These are phyloP conservation scores for Limnodromus scolopaceus DNA, from an alignment of 2,797 vertebrate species.

Conservation along the genomic window DNA sequence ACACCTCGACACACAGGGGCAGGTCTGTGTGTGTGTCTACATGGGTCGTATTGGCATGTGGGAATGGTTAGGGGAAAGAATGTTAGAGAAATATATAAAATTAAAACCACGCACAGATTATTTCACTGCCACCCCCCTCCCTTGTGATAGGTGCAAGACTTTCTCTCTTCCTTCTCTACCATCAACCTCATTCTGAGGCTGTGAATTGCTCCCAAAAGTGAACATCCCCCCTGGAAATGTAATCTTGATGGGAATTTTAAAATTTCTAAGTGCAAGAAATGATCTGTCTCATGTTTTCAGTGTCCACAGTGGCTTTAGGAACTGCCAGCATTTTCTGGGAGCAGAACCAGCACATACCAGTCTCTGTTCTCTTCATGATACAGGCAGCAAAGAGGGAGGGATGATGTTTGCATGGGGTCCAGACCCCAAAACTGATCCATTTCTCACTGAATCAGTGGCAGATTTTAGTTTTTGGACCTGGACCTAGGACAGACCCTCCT, in stretches of 20 bases:
- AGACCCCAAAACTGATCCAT: neutral
- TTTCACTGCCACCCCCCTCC: neutral
- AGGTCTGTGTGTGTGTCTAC: neutral
- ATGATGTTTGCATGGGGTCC: neutral
- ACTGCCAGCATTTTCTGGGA: neutral
- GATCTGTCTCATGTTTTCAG: neutral
- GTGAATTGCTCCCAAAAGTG: neutral
- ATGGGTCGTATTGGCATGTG: accelerated
- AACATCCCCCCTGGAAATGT: accelerated
- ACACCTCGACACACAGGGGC: accelerated
- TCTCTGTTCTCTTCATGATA: neutral
- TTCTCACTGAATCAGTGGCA: neutral
- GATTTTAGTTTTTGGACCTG: neutral
- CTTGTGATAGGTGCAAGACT: neutral
- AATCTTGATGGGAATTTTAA: neutral
- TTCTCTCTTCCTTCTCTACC: neutral
- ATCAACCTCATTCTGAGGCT: neutral
- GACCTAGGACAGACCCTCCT: neutral
- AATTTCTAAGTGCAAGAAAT: neutral
- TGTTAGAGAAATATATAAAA: neutral
- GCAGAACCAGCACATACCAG: neutral
- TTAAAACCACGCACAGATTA: accelerated
- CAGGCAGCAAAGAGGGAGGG: neutral
- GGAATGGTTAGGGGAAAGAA: neutral
- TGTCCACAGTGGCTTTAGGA: neutral